These are phyloP conservation scores for Patella pellucida DNA, from an alignment of 2,888 invertebrate genomes.

Conservation along the genomic window DNA sequence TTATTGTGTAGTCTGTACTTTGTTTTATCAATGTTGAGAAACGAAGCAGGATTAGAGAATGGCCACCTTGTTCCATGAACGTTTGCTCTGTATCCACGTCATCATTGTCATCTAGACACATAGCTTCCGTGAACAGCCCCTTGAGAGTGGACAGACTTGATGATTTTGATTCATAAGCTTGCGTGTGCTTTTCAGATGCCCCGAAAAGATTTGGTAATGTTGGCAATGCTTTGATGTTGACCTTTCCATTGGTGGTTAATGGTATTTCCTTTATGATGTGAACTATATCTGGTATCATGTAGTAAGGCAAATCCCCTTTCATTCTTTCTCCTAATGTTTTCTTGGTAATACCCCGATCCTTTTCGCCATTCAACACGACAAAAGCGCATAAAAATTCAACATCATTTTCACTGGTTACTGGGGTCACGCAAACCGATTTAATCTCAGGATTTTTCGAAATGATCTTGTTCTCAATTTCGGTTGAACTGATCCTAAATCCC, in stretches of 20 bases:
- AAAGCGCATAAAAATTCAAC: not conserved
- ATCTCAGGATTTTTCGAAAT: not conserved
- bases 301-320: conserved; percentile 11
- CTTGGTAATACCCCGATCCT: not conserved
- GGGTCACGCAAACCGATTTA: not conserved
- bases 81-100: not conserved
- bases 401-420: not conserved
- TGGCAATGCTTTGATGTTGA: conserved; percentile 14
- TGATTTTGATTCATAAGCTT: not conserved
- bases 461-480: conserved; percentile 20
- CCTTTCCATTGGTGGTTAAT: conserved; percentile 22
- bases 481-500: conserved; percentile 18
- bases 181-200: not conserved
- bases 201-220: conserved; percentile 9
- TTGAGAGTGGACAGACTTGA: not conserved
- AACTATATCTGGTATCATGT: conserved; percentile 23
- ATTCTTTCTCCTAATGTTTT: not conserved
- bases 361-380: not conserved
- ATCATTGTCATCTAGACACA: not conserved
- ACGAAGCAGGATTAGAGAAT: not conserved
- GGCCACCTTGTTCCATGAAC: conserved; percentile 4
- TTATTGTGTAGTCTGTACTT: not conserved
- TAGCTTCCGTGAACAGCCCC: not conserved
- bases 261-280: conserved; percentile 14
- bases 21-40: not conserved